Evolutionary conservation across 2,888 invertebrate genomes (phyloP).

Genomic region (Stramonita haemastoma): DNA sequence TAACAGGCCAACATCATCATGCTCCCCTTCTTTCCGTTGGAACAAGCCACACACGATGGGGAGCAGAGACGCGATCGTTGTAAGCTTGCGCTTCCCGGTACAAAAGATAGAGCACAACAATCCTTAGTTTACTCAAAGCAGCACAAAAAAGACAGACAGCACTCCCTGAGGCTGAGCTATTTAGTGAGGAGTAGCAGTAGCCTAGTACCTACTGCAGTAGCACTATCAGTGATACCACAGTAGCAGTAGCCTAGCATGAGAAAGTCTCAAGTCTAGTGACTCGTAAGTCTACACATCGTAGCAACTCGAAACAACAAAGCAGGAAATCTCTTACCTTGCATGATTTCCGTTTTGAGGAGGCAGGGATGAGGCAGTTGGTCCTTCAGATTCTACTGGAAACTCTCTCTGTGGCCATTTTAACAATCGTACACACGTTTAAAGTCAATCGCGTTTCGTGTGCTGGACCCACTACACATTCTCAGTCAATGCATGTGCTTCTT

Average conservation of each 20-base stretch:
- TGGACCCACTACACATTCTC: slow-evolving; percentile 17
- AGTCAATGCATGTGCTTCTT: slow-evolving; percentile 34
- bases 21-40: background rate
- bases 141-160: background rate
- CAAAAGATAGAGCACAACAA: background rate
- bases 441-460: background rate
- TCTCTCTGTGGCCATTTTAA: slow-evolving; percentile 18
- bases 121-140: background rate
- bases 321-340: slow-evolving; percentile 22
- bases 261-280: no score
- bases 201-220: no score
- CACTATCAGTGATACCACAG: no score
- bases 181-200: no score
- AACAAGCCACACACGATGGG: background rate
- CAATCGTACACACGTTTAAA: background rate
- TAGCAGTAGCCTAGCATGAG: no score
- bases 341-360: background rate
- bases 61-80: background rate
- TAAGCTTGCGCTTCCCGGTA: background rate
- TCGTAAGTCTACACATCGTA: background rate
- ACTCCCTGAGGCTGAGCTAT: no score
- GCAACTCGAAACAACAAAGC: background rate
- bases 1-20: background rate
- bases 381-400: background rate
- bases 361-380: background rate